phyloP scores from a whole-genome alignment of 2,888 invertebrate species.

The Anaspis maculata region DNA sequence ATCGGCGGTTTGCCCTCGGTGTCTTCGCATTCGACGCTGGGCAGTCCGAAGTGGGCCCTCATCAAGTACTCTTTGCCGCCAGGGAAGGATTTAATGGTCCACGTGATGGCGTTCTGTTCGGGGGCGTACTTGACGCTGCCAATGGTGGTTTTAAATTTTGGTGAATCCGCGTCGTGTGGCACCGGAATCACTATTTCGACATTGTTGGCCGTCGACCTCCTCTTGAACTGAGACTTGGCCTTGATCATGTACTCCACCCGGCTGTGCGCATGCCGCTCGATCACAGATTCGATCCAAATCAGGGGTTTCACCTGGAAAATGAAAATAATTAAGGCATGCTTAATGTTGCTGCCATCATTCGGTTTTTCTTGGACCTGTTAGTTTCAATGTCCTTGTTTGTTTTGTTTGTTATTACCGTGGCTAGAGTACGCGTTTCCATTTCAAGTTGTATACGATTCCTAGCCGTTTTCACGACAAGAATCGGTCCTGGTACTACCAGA shows the following conservation, averaged over 20 bases:
- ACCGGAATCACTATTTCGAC: slow-evolving; percentile 96
- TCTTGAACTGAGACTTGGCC: slow-evolving; percentile 96
- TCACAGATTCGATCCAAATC: slow-evolving; percentile 98
- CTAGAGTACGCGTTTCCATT: too few relatives aligned
- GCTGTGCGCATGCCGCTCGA: slow-evolving; percentile 94
- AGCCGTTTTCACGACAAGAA: too few relatives aligned
- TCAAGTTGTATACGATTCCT: too few relatives aligned
- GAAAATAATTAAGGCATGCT: too few relatives aligned
- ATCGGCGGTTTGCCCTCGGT: slow-evolving; percentile 95
- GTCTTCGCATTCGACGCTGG: slow-evolving; percentile 92
- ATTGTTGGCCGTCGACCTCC: slow-evolving; percentile 96
- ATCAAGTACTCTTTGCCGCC: slow-evolving; percentile 98
- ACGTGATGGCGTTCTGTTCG: slow-evolving; percentile 92
- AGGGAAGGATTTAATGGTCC: slow-evolving; percentile 96
- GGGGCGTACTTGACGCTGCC: slow-evolving; percentile 97
- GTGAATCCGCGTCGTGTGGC: slow-evolving; percentile 95
- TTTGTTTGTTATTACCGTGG: too few relatives aligned
- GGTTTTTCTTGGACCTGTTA: too few relatives aligned
- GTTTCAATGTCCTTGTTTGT: too few relatives aligned
- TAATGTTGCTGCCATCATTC: too few relatives aligned
- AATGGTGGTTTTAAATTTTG: slow-evolving; percentile 95
- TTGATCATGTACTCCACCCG: slow-evolving; percentile 99
- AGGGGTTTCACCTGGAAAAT: slow-evolving; percentile 68
- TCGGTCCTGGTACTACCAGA: too few relatives aligned
- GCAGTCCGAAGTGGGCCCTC: slow-evolving; percentile 95